phyloP scores from a whole-genome alignment of 2,888 invertebrate species.

The Limenitis camilla region DNA sequence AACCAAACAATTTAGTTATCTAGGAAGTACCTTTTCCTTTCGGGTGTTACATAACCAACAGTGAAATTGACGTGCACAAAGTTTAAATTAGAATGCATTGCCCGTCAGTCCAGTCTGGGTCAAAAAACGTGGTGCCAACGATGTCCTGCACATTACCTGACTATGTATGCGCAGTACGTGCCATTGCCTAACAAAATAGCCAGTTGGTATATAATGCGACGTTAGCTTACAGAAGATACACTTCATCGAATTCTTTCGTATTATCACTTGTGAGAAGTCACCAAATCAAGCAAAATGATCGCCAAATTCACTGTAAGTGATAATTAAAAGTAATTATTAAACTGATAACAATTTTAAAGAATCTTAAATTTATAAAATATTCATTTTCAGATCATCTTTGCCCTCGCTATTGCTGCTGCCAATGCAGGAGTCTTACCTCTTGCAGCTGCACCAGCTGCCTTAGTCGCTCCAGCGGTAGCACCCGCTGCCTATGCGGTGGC shows the following conservation, averaged over 20 bases:
- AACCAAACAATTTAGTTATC: constrained; percentile 2
- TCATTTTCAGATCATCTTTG: constrained; percentile 51
- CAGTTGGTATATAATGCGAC: constrained; percentile 60
- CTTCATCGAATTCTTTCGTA: constrained; percentile 48
- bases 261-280: constrained; percentile 62
- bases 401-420: constrained; percentile 49
- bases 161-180: constrained; percentile 34
- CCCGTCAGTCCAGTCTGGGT: constrained; percentile 57
- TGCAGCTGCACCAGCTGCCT: constrained; percentile 65
- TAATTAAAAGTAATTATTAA: background rate
- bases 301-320: constrained; percentile 69
- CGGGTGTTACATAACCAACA: constrained; percentile 53
- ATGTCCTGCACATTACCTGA: constrained; percentile 60
- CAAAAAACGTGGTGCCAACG: constrained; percentile 53
- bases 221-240: constrained; percentile 56
- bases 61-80: constrained; percentile 61
- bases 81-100: constrained; percentile 65
- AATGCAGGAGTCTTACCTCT: constrained; percentile 52
- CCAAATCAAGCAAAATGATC: constrained; percentile 65
- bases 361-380: background rate
- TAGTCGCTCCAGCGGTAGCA: constrained; percentile 75
- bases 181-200: constrained; percentile 55
- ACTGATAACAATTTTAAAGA: background rate
- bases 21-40: constrained; percentile 35
- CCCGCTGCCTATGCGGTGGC: constrained; percentile 77